Percentiles rank a stretch among this genome's conserved stretches.
phyloP scores from a whole-genome alignment of 2,797 vertebrate species.

The Dicrostonyx torquatus region DNA sequence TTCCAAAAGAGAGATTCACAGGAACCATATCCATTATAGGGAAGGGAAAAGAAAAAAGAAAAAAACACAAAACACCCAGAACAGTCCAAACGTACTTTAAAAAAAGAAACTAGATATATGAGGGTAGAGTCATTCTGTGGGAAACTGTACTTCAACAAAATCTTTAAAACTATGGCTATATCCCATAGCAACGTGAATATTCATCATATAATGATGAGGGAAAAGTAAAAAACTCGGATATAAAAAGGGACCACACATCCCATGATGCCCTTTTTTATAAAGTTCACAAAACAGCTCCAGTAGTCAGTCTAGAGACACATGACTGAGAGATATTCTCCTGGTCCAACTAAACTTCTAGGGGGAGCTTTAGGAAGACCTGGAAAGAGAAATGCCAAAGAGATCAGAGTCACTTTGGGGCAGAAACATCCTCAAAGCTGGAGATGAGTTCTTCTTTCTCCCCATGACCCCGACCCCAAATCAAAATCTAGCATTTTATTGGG shows the following conservation, averaged over 20 bases:
- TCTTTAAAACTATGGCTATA: not conserved
- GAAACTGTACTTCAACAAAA: not conserved
- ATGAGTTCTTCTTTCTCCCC: not conserved
- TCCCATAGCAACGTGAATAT: not conserved
- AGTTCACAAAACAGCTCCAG: not conserved
- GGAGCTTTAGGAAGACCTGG: not conserved
- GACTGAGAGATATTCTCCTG: not conserved
- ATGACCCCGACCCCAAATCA: not conserved
- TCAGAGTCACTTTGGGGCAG: not conserved
- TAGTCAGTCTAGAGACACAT: not conserved
- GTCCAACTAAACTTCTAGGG: not conserved
- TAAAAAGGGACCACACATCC: not conserved
- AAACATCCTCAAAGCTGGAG: not conserved
- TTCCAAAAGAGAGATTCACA: constrained; percentile 33
- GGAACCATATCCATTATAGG: not conserved
- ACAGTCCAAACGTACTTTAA: not conserved
- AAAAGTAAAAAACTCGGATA: not conserved
- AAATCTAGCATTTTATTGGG: not conserved
- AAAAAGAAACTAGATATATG: not conserved
- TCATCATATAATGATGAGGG: not conserved
- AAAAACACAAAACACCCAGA: not conserved
- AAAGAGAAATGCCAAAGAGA: not conserved
- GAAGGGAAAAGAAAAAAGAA: not conserved
- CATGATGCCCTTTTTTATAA: not conserved
- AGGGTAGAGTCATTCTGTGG: not conserved